Evolutionary conservation across 2,888 invertebrate species (phyloP).

Genomic region (Spisula subtruncata): DNA sequence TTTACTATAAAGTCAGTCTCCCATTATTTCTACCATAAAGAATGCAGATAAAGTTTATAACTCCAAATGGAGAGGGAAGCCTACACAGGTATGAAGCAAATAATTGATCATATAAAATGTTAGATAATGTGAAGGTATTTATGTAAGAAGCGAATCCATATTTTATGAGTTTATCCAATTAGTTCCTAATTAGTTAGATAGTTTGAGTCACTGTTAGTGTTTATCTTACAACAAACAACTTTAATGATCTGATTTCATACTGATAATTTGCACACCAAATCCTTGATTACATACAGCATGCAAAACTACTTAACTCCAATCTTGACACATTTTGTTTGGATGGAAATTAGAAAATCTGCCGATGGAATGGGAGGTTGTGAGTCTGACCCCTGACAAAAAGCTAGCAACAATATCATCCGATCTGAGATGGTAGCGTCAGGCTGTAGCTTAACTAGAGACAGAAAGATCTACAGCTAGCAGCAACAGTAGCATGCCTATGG

Average conservation of each 20-base stretch:
- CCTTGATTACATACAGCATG: not conserved
- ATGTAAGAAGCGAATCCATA: not conserved
- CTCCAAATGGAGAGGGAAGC: not conserved
- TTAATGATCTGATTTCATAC: slow-evolving; percentile 1
- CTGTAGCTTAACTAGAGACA: no score
- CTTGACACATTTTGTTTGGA: not conserved
- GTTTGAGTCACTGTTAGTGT: not conserved
- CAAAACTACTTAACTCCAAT: not conserved
- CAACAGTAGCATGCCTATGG: no score
- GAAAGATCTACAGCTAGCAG: no score
- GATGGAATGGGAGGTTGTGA: no score
- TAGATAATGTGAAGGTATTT: not conserved
- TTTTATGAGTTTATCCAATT: slow-evolving; percentile 18
- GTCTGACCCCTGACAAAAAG: no score
- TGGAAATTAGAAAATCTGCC: no score
- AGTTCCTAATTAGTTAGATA: not conserved
- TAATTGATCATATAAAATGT: not conserved
- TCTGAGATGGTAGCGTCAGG: no score
- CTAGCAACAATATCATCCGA: no score
- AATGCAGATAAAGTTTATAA: slow-evolving; percentile 5
- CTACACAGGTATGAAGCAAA: not conserved
- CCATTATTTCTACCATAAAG: not conserved
- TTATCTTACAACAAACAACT: not conserved
- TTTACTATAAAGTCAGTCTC: not conserved
- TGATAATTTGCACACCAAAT: not conserved